phyloP scores from a whole-genome alignment of 2,888 invertebrate genomes.

The Scaptomyza parva region DNA sequence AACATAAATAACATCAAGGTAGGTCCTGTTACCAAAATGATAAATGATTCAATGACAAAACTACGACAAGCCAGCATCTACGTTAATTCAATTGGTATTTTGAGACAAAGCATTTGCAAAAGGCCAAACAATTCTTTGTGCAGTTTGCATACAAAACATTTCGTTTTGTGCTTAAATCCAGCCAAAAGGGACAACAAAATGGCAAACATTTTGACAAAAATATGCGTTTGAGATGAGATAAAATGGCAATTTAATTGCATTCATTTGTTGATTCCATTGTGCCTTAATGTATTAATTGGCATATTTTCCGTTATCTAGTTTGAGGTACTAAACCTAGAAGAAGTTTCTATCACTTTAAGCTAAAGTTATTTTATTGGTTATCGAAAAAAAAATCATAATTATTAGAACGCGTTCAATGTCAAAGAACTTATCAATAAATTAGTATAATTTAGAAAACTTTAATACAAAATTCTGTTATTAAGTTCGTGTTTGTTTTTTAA shows the following conservation, averaged over 20 bases:
- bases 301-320: no score
- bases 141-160: not conserved
- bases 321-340: no score
- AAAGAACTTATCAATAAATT: no score
- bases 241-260: not conserved
- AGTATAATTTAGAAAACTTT: no score
- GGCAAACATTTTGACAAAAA: not conserved
- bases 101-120: not conserved
- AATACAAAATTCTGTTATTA: no score
- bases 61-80: conserved; percentile 9
- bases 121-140: not conserved
- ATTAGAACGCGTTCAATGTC: no score
- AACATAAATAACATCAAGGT: conserved; percentile 51
- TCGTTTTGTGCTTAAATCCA: not conserved
- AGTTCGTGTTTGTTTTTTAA: not conserved
- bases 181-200: not conserved
- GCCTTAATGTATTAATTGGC: no score
- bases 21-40: conserved; percentile 18
- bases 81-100: conserved; percentile 18
- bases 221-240: not conserved
- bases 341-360: no score
- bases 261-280: no score
- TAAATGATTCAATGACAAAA: conserved; percentile 43
- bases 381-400: no score
- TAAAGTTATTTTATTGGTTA: no score